Evolutionary conservation across 2,113 vertebrate species (phyloP), one percentile per base, ranked within the genome.

Genomic region (Myrmophylax atrothorax): DNA sequence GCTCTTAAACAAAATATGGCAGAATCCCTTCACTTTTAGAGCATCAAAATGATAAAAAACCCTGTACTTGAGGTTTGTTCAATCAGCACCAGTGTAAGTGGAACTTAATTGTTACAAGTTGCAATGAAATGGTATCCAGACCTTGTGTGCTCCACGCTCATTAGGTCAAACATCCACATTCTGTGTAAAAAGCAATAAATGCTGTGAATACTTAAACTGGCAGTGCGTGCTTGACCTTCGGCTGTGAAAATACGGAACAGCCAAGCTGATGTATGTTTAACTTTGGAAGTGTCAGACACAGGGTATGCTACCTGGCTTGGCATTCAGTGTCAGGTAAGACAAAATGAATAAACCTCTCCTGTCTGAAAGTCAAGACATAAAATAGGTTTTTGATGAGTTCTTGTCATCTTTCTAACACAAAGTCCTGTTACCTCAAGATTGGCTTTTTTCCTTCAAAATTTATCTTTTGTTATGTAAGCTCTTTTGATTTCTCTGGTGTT

Each of bases 401-500:
- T 44, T 73, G 18, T 72, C 5, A 33, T 82, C 23, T 84, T 35
- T 58, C 33, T 69, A 29, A 24, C 47, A 9, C 6, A 17, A 55
- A 63, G 28, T 59, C 11, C 29, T 83, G 6, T 79, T 82, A 89
- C 18, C 20, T 69, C n/a, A 50, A 58, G 69, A 22, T 22, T 18
- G 25, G 14, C 3, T 24, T 70, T 67, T 33, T 76, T 33, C 24
- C 24, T 81, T 72, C 29, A 52, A 38, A 59, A 29, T 46, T 17
- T 18, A 2, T 44, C 4, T 37, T 33, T 53, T 44, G 14, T 14
- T 44, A 6, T 7, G 4, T 75, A 67, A 75, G 44, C 40, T 4
- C 0, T 75, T 33, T 83, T 79, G 40, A 69, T 86, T 81, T 89
- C 56, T 94, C 47, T 92, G 89, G 7, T 92, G 26, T 90, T 98